Base-by-base conservation (phyloP, 2,888 invertebrate species). In the Nomada hirtipes region DNA sequence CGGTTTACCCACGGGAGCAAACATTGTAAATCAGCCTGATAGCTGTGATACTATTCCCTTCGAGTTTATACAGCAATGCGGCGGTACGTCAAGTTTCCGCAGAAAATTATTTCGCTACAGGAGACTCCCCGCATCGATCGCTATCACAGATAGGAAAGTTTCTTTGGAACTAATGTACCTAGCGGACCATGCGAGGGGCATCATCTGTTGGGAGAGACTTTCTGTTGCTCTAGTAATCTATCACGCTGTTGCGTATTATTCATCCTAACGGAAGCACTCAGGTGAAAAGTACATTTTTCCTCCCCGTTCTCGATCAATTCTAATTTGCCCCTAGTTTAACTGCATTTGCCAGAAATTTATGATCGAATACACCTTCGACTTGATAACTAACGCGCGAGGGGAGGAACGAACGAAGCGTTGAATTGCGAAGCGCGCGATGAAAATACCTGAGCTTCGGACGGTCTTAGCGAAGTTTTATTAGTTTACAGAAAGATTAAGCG, bases 381-480 rank as follows among this genome's bases (percentile, higher is more conserved):
- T 42, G 52, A 57, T 18, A 72, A 64, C 26, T 55, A 29, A 20
- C 10, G 44, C 7, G 20, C 44, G 53, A 75, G 53, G 64, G 63
- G 15, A n/a, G n/a, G 26, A 20, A 23, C 20, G n/a, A 23, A 65
- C 57, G 29, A 63, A 36, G 53, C 44, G n/a, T 61, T 75, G 71
- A 44, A 20, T 59, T 53, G 52, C 44, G n/a, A 29, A 18, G 53
- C 53, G 10, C 20, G 36, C 15, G 55, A 82, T 76, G 84, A 81
- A 80, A 80, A 83, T 79, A 72, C 65, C 65, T 75, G 80, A 55
- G 82, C 83, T 86, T 82, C 64, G 72, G 57, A 23, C 81, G 86
- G 82, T 85, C 86, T 90, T 90, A 90, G 89, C 90, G 83, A 90
- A 90, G 91, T 91, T 91, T 90, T 91, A 91, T 91, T 90, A 89